phyloP scores from a whole-genome alignment of 2,888 invertebrate species.

The Chloromyia formosa region DNA sequence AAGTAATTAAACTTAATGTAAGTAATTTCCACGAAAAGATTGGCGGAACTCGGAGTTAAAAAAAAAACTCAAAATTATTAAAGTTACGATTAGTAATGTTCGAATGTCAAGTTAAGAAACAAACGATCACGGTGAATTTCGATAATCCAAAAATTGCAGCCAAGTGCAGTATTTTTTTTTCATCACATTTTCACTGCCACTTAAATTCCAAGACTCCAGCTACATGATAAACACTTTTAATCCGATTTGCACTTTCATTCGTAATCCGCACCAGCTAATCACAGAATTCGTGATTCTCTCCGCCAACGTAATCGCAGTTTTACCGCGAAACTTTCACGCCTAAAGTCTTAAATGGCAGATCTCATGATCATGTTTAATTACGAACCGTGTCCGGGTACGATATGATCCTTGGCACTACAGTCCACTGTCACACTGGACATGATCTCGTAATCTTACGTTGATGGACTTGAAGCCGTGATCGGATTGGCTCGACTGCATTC shows the following conservation, averaged over 20 bases:
- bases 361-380: neutral
- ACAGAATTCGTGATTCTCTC: neutral
- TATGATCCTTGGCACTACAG: conserved; percentile 16
- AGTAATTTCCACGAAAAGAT: too few species aligned
- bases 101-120: too few species aligned
- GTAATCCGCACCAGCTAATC: conserved; percentile 2
- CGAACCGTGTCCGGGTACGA: neutral
- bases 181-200: conserved; percentile 32
- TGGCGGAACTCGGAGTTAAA: too few species aligned
- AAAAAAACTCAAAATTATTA: too few species aligned
- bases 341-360: neutral
- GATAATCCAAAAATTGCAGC: too few species aligned
- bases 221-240: conserved; percentile 19
- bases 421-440: neutral
- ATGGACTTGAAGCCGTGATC: neutral
- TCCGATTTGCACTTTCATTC: conserved; percentile 37
- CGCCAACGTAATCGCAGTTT: neutral
- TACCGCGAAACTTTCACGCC: conserved; percentile 22
- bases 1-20: too few species aligned
- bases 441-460: neutral
- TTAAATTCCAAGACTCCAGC: neutral
- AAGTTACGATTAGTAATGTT: too few species aligned
- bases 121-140: too few species aligned
- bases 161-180: neutral
- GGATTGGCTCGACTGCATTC: conserved; percentile 1